Evolutionary conservation across 2,113 vertebrate genomes (phyloP), one percentile per base, ranked within the genome.

Genomic region (Vulpes vulpes): DNA sequence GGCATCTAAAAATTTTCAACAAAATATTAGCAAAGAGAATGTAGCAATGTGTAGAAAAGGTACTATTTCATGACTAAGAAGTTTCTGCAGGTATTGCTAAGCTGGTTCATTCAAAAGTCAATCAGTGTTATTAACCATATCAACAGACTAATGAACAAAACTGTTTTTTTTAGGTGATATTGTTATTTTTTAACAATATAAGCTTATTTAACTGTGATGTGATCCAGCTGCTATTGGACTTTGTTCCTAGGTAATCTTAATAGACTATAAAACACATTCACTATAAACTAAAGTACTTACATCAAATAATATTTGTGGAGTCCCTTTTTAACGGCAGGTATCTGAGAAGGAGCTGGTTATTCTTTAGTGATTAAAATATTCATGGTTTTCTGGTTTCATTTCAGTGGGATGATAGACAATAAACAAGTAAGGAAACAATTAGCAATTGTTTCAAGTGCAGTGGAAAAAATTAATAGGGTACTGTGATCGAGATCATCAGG

Each of bases 381-480:
- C n/a, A 51, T 80, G 6, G 3, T 87, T 97, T 96, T 64, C 38
- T 91, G 20, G 51, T 92, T 96, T 93, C 57, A 38, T 3, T 67
- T 11, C 25, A 60, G 8, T 95, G 64, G 59, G 59, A 95, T 71
- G 55, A 80, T 11, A 96, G 59, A 89, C 79, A 57, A 78, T 82
- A 94, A 81, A 89, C 17, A 74, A 38, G 88, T 57, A 85, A 94
- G 35, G 62, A 38, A 59, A 71, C n/a, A 90, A 92, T 79, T 78
- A 89, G 59, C 53, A 16, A 23, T 88, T 81, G 9, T 67, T 89
- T 1, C 5, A 85, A 88, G 30, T 74, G 7, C 53, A 86, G 15
- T 83, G 51, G 65, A 65, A 81, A 51, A 90, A 87, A 92, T 92
- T 67, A 85, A 9, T 25, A 49, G n/a, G n/a, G 73, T 79, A 30